Conservation (phyloP, 2,888 invertebrate genomes). For the Watsonalla cultraria region DNA sequence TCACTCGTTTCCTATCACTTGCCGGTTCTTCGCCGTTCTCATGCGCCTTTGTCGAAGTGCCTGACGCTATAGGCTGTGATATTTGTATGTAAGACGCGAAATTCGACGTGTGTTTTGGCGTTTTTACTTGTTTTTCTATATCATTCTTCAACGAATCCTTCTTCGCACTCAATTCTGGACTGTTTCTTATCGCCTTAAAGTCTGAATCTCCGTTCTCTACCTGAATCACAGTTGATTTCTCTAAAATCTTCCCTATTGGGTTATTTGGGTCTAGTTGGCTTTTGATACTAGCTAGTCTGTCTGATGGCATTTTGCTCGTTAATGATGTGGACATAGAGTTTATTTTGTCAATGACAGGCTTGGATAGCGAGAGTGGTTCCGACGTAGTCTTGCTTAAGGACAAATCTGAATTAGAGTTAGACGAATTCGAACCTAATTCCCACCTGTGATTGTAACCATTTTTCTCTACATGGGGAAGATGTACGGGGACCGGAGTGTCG, state of each 20-base stretch:
- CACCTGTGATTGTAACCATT: slow-evolving; percentile 53
- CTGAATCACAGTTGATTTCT: slow-evolving; percentile 72
- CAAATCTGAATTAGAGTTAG: slow-evolving; percentile 63
- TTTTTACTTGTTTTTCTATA: slow-evolving; percentile 66
- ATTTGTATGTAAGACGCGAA: slow-evolving; percentile 81
- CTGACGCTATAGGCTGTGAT: slow-evolving; percentile 70
- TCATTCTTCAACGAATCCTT: slow-evolving; percentile 56
- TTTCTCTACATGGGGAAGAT: slow-evolving; percentile 62
- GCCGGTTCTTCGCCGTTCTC: slow-evolving; percentile 30
- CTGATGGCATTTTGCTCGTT: slow-evolving; percentile 57
- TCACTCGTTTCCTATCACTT: slow-evolving; percentile 33
- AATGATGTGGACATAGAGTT: slow-evolving; percentile 56
- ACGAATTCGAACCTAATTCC: slow-evolving; percentile 53
- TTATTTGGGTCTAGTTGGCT: slow-evolving; percentile 73
- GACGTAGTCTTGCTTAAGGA: slow-evolving; percentile 70
- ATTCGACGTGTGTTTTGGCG: slow-evolving; percentile 77
- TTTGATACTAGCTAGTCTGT: slow-evolving; percentile 67
- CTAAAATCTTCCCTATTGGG: slow-evolving; percentile 72
- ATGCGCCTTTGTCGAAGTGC: slow-evolving; percentile 51
- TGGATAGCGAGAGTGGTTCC: slow-evolving; percentile 60
- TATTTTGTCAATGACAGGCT: slow-evolving; percentile 48
- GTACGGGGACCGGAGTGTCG: slow-evolving; percentile 68
- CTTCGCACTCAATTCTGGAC: slow-evolving; percentile 30
- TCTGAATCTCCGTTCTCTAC: slow-evolving; percentile 65
- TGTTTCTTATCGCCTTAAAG: slow-evolving; percentile 32